These are phyloP conservation scores for Mycalesis mineus DNA, from an alignment of 2,888 invertebrate genomes.

Conservation along the genomic window DNA sequence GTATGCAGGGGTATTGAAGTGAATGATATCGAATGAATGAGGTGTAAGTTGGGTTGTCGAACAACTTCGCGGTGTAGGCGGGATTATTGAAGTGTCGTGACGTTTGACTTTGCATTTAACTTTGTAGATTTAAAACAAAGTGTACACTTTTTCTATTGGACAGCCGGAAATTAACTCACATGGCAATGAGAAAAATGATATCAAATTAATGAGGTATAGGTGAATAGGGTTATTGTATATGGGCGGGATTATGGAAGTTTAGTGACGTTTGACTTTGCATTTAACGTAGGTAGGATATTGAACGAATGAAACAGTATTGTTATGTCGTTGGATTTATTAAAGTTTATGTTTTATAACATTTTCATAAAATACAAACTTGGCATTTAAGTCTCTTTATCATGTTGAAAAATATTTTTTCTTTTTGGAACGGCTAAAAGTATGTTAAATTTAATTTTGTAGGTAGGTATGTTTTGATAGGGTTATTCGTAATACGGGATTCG, in stretches of 20 bases:
- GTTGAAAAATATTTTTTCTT: too few species aligned
- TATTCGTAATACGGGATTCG: too few species aligned
- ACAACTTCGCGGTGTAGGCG: not conserved
- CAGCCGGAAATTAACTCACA: slow-evolving; percentile 16
- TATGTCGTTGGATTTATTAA: too few species aligned
- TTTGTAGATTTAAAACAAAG: slow-evolving; percentile 6
- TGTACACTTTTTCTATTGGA: slow-evolving; percentile 12
- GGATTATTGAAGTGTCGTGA: too few species aligned
- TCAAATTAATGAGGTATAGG: slow-evolving; percentile 7
- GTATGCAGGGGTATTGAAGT: not conserved
- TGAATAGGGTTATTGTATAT: not conserved
- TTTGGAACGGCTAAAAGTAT: too few species aligned
- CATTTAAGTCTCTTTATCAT: too few species aligned
- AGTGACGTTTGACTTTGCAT: not conserved
- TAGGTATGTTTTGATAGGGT: too few species aligned
- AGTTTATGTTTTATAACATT: too few species aligned
- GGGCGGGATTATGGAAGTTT: not conserved
- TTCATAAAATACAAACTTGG: too few species aligned
- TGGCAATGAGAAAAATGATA: slow-evolving; percentile 15
- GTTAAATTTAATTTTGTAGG: too few species aligned
- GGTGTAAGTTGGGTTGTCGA: not conserved
- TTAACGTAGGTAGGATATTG: too few species aligned
- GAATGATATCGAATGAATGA: not conserved
- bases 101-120: not conserved
- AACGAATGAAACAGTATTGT: too few species aligned